Base-by-base conservation (phyloP, 2,113 vertebrate species). In the Brienomyrus longianalis region DNA sequence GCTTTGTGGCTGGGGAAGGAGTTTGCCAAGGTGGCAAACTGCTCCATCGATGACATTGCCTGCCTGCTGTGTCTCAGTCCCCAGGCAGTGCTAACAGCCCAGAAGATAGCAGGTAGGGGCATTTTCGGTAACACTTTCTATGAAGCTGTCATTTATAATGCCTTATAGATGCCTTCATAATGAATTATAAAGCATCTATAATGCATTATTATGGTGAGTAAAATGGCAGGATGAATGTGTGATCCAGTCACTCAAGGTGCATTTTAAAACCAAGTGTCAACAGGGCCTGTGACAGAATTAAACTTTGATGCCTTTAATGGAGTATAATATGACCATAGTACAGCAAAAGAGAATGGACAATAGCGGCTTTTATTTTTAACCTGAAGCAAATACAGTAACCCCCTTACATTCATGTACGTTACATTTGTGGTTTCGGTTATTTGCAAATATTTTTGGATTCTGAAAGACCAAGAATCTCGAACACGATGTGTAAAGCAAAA, bases 31-130 rank as follows among this genome's bases (percentile, higher is more conserved):
- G 91, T 93, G 91, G 95, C 95, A 19, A 96, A 96, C 90, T 96
- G 96, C 91, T 94, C 95, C 7, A 90, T 88, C 74, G 93, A 91
- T 87, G 92, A 96, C 92, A 89, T 95, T n/a, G 86, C 92, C 70
- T 96, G 96, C 90, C 94, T 96, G 90, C 94, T 95, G 91, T 94
- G 94, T 89, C 95, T 96, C 52, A 90, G 91, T 66, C 92, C 95
- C 1, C 92, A 95, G 87, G 92, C 90, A 1, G 91, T 96, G 84
- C 93, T 96, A 23, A 51, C 93, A 3, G 95, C 96, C n/a, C 95
- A 96, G 93, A 93, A 95, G 89, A 95, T 95, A 93, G 94, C 96
- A 93, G 95, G 95, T 95, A 94, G 90, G 31, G 31, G 10, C 15
- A 86, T 27, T 19, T 39, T 21, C 9, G 9, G 62, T 27, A 70